Evolutionary conservation across 2,888 invertebrate genomes (phyloP), one percentile per base, ranked within the genome.

Genomic region (Zele albiditarsus): DNA sequence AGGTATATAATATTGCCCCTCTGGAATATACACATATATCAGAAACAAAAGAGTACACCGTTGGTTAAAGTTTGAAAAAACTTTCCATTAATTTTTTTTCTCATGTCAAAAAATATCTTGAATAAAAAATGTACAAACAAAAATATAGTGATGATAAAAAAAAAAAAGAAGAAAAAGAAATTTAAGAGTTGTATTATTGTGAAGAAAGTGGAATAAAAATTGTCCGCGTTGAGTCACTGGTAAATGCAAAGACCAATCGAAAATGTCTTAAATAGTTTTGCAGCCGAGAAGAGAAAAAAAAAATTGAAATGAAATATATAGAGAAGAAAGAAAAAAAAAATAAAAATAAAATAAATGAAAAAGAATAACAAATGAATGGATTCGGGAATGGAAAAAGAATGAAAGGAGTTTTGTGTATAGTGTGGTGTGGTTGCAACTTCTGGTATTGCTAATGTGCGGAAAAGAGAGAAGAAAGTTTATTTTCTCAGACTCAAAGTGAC

Each of bases 401-500:
- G 31, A 53, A 28, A n/a, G 8, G 3, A 49, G 46, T 16, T n/a
- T n/a, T 20, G 20, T 63, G n/a, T 28, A 33, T 16, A 68, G 16
- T 20, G 25, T 33, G 31, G 33, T 53, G 23, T 23, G 23, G 53
- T 53, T 75, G 49, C 27, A 75, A 75, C 71, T 75, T 74, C 25
- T 46, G 71, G 66, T 65, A 71, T 75, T 60, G 71, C 31, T 71
- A 71, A 67, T 71, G 66, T 42, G 31, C 23, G 33, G 49, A 66
- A 71, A 67, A 76, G 73, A 70, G 67, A 76, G 78, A 77, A 79
- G 75, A 80, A 81, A 77, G 76, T 80, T 79, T 80, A 79, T 79
- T 81, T 75, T 79, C 73, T 58, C 77, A 71, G 75, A 80, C 71
- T 79, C 78, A 62, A 73, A 81, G 80, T 80, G 80, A 82, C 81